A percentile compares a stretch with the other conserved stretches of the same genome.
Conservation (phyloP, 2,797 vertebrate genomes). For the Manis pentadactyla region DNA sequence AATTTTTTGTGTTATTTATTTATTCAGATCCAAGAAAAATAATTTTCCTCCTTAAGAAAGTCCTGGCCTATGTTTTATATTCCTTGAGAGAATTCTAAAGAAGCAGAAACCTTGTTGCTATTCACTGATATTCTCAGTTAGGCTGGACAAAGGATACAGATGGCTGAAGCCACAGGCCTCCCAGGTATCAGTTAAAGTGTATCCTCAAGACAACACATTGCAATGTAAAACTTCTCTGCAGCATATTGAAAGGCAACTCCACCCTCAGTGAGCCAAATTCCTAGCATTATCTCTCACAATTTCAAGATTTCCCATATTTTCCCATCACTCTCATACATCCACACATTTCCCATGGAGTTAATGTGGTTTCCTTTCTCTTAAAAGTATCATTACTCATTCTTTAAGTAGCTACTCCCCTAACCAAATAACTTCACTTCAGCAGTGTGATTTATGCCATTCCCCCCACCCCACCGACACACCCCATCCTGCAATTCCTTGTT, state of each 20-base stretch:
- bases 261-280: background rate
- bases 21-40: background rate
- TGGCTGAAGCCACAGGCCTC: background rate
- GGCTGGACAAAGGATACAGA: background rate
- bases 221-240: background rate
- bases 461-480: background rate
- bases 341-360: conserved; percentile 15
- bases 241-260: conserved; percentile 2
- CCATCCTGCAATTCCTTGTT: background rate
- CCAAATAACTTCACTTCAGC: background rate
- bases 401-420: background rate
- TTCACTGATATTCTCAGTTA: background rate
- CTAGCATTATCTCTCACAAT: background rate
- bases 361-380: background rate
- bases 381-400: background rate
- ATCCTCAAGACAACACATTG: background rate
- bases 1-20: background rate
- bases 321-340: background rate
- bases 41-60: background rate
- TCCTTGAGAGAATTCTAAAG: background rate
- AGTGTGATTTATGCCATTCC: background rate
- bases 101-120: background rate
- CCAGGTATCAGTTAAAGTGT: background rate
- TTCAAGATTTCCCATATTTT: conserved; percentile 52
- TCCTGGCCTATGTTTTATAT: background rate